Conservation (phyloP, 2,797 vertebrate genomes). For the Neopelma chrysocephalum region DNA sequence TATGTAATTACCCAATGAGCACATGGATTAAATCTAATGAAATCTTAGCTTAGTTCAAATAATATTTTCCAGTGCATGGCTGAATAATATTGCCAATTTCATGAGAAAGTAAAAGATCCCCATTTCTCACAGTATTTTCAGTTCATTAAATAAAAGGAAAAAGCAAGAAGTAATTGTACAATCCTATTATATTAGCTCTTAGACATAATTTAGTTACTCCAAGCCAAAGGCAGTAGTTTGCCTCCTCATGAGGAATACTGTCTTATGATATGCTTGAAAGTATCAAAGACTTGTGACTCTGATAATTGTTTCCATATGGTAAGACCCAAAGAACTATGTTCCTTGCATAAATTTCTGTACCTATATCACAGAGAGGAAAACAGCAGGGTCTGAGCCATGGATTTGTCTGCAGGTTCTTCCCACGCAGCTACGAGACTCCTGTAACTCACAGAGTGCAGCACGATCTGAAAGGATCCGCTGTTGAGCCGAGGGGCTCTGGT, state of each 20-base stretch:
- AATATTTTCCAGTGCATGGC: not conserved
- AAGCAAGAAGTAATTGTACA: not conserved
- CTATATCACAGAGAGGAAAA: not conserved
- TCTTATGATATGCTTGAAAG: not conserved
- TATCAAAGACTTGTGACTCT: not conserved
- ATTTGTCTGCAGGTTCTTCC: slow-evolving; percentile 45
- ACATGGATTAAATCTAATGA: slow-evolving; percentile 7
- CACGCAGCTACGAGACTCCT: not conserved
- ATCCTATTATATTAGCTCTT: not conserved
- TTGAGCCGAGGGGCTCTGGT: not conserved
- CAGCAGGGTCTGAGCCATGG: not conserved
- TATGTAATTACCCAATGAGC: not conserved
- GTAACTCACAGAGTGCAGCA: not conserved
- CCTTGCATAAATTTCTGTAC: not conserved
- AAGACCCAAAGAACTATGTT: not conserved
- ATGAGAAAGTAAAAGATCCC: not conserved
- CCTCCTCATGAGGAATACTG: not conserved
- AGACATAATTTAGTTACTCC: not conserved
- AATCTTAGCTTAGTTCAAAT: not conserved
- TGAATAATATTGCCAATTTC: not conserved
- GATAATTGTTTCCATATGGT: not conserved
- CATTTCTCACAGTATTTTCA: not conserved
- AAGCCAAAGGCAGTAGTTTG: not conserved
- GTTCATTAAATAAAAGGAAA: slow-evolving; percentile 7
- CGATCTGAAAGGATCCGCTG: not conserved